Base-by-base conservation (phyloP, 2,797 vertebrate species). In the Phoeniculus purpureus region DNA sequence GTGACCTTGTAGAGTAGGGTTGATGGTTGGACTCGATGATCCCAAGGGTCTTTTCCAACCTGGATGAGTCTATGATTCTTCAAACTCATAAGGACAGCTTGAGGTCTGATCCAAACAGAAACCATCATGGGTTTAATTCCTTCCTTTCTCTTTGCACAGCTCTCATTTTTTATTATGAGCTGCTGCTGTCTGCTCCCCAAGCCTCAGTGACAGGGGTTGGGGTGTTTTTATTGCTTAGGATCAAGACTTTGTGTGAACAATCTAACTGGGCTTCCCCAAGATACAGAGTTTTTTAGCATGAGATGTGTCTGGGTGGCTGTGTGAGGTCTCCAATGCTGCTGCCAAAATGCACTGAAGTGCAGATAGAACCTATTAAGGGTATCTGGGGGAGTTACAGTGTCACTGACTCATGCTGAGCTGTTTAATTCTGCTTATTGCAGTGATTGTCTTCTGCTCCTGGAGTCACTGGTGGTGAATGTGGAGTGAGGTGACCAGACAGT, bases 171-270 rank as follows among this genome's bases (percentile, higher is more conserved):
- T 59, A 19, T 40, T 84, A 4, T 3, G 7, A 66, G 40, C 4
- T 43, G 10, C 47, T 61, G 1, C 51, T 78, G 12, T 66, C 32
- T 62, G 1, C 37, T 85, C 34, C 54, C 50, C 8, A 62, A 64
- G 61, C 32, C 48, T 62, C 32, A 27, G 0, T 6, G 3, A 23
- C 25, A 10, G 25, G 25, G 1, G 13, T 52, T 21, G 48, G 20
- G 48, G 10, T 48, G 48, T 66, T 62, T 72, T 71, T 37, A 37
- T 27, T 83, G 29, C 45, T 52, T 45, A 26, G 52, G 12, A 45
- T 72, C 34, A 60, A 60, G 70, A 31, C 43, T 34, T 62, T 68
- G 27, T 31, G n/a, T 72, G 70, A 75, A 65, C 58, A 83, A 45
- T 34, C 47, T 16, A 9, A 10, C 25, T n/a, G n/a, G 43, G 31